A percentile compares a stretch with the other conserved stretches of the same genome.
phyloP scores from a whole-genome alignment of 1,140 invertebrate species.

The Cydia splendana region DNA sequence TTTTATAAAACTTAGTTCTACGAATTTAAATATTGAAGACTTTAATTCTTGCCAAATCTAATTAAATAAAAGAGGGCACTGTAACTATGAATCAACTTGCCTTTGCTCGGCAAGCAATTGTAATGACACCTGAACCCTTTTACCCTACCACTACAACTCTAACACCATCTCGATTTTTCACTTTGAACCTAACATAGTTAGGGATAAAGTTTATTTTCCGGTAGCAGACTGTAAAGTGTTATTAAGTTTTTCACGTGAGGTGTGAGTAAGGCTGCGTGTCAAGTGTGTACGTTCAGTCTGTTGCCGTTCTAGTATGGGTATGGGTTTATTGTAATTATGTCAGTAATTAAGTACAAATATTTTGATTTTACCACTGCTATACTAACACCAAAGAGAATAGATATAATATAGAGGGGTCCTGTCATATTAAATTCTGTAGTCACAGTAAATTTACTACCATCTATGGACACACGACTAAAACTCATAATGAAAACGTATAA shows the following conservation, averaged over 20 bases:
- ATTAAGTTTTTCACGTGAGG: conserved; percentile 3
- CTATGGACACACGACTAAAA: too few relatives aligned
- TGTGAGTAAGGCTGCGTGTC: neutral
- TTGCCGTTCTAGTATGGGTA: neutral
- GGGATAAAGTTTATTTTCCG: neutral
- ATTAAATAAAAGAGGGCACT: too few relatives aligned
- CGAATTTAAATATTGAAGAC: too few relatives aligned
- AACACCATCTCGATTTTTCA: neutral
- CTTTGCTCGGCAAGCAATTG: neutral
- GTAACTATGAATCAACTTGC: too few relatives aligned
- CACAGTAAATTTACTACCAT: too few relatives aligned
- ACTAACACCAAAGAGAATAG: too few relatives aligned
- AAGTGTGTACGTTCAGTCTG: neutral
- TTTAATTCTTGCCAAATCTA: too few relatives aligned
- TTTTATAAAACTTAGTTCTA: too few relatives aligned
- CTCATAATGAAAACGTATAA: too few relatives aligned
- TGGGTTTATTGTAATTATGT: neutral
- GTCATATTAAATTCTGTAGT: too few relatives aligned
- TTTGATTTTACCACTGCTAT: too few relatives aligned
- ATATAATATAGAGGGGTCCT: too few relatives aligned
- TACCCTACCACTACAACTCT: neutral
- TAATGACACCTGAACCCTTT: neutral
- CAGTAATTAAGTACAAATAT: neutral
- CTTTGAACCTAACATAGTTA: neutral
- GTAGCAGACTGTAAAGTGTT: neutral